Conservation (phyloP, 53 echinoderm and acorn worm species). For the Luidia sarsii region DNA sequence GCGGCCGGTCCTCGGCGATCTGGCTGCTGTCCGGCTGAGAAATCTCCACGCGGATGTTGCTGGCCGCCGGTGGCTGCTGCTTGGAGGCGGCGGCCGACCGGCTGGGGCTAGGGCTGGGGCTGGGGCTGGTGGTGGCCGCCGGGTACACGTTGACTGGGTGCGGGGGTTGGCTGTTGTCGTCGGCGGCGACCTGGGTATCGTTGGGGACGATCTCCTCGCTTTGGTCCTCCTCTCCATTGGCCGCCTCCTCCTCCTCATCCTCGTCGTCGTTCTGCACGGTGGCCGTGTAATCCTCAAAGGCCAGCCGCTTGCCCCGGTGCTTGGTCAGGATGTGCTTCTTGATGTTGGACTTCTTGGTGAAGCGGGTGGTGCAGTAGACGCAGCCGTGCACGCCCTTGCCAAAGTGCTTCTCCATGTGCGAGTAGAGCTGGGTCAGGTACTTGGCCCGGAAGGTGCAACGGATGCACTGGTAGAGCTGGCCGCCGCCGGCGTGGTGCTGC, state of each 20-base stretch:
- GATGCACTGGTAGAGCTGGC: constrained; percentile 50
- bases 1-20: constrained; percentile 57
- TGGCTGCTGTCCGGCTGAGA: constrained; percentile 56
- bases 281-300: constrained; percentile 48
- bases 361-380: constrained; percentile 47
- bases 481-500: constrained; percentile 22
- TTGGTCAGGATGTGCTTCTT: constrained; percentile 51
- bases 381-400: constrained; percentile 49
- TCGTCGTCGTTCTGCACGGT: constrained; percentile 39
- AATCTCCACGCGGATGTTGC: constrained; percentile 39
- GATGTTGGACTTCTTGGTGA: constrained; percentile 51
- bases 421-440: constrained; percentile 35
- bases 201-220: not conserved
- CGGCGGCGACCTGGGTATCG: constrained; percentile 8
- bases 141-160: constrained; percentile 49
- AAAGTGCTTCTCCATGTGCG: constrained; percentile 51
- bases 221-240: not conserved
- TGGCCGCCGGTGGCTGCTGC: constrained; percentile 12
- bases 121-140: constrained; percentile 27
- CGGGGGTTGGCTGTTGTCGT: constrained; percentile 8
- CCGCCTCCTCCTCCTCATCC: constrained; percentile 13
- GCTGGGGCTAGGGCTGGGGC: too few species aligned
- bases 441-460: constrained; percentile 31
- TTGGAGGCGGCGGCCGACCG: not conserved
- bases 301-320: constrained; percentile 47